Conservation (phyloP, 2,797 vertebrate species). For the Podarcis lilfordi region DNA sequence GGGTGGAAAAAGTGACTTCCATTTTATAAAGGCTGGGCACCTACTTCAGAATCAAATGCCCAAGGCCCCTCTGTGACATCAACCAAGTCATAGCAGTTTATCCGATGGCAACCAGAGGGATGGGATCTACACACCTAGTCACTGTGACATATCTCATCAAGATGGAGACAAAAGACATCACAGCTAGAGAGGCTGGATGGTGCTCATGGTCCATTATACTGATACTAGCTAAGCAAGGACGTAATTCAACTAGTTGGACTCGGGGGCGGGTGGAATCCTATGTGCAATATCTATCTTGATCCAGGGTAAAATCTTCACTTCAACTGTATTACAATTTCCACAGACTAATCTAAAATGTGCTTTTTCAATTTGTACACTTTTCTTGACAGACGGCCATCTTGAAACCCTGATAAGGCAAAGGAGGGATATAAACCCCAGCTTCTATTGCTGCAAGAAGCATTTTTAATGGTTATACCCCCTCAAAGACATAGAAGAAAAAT, state of each 20-base stretch:
- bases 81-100: neutral
- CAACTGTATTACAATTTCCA: neutral
- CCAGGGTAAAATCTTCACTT: neutral
- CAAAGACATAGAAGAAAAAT: slow-evolving; percentile 39
- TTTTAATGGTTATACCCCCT: neutral
- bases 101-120: neutral
- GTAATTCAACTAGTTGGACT: neutral
- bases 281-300: neutral
- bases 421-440: neutral
- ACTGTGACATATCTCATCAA: neutral
- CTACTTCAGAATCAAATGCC: neutral
- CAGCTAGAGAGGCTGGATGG: neutral
- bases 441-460: neutral
- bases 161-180: neutral
- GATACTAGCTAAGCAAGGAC: neutral
- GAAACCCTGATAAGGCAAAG: neutral
- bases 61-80: neutral
- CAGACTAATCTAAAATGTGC: neutral
- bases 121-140: too few species aligned
- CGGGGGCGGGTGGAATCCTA: neutral
- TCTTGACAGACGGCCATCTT: neutral
- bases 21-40: neutral
- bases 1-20: neutral
- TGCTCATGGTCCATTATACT: neutral
- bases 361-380: neutral